A percentile compares a stretch with the other conserved stretches of the same genome.
Evolutionary conservation across 2,113 vertebrate species (phyloP).

Genomic region (Ictidomys tridecemlineatus): DNA sequence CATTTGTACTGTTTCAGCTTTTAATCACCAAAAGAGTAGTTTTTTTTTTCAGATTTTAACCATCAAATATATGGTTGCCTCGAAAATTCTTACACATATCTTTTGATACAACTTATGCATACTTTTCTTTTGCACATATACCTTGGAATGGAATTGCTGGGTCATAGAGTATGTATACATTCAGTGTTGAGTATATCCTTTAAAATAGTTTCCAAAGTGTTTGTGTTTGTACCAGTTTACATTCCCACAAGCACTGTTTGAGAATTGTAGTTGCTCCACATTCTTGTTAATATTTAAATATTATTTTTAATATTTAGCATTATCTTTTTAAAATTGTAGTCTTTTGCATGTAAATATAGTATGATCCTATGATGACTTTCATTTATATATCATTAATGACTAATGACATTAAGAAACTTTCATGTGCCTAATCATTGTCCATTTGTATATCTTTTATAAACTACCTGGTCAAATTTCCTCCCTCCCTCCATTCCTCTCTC

Average conservation of each 20-base stretch:
- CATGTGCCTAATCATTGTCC: not conserved
- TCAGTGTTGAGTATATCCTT: not conserved
- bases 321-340: not conserved
- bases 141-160: not conserved
- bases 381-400: not conserved
- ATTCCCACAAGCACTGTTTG: not conserved
- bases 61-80: not conserved
- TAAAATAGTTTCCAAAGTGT: not conserved
- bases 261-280: not conserved
- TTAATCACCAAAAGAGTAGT: not conserved
- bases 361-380: not conserved
- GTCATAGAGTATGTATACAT: not conserved
- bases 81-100: not conserved
- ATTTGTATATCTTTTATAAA: not conserved
- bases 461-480: not conserved
- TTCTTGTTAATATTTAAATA: not conserved
- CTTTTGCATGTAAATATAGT: not conserved
- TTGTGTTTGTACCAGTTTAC: not conserved
- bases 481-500: accelerated
- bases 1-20: not conserved
- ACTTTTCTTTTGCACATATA: not conserved
- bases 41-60: not conserved
- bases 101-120: not conserved
- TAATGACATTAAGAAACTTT: not conserved
- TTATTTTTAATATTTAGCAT: not conserved